Conservation (phyloP, 2,888 invertebrate species). For the Pristionchus entomophagus region DNA sequence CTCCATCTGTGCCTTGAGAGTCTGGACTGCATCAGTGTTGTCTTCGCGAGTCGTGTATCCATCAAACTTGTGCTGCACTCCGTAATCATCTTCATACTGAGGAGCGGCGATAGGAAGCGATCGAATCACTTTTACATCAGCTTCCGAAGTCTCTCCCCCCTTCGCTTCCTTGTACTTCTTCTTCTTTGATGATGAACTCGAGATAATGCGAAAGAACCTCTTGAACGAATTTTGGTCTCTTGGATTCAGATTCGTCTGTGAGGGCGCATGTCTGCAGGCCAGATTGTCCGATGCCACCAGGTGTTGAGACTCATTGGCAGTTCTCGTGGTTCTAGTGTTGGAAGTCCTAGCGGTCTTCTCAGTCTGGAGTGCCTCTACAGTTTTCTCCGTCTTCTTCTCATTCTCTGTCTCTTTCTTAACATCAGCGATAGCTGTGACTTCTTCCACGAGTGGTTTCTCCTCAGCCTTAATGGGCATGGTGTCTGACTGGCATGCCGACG, state of each 20-base stretch:
- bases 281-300: background rate
- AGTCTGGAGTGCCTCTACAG: background rate
- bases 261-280: constrained; percentile 3
- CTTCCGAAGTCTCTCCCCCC: background rate
- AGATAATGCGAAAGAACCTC: constrained; percentile 4
- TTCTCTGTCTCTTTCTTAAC: background rate
- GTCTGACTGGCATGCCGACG: too few species aligned
- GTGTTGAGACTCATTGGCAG: background rate
- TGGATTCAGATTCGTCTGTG: constrained; percentile 3
- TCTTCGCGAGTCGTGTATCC: constrained; percentile 5
- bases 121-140: background rate
- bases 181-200: constrained; percentile 11
- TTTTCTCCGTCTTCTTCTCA: background rate
- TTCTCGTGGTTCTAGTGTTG: background rate
- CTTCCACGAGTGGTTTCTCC: too few species aligned
- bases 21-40: constrained; percentile 36
- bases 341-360: background rate
- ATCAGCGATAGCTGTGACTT: background rate
- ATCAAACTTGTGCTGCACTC: constrained; percentile 26
- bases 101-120: constrained; percentile 1
- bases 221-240: constrained; percentile 25
- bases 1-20: constrained; percentile 11
- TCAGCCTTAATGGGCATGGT: too few species aligned
- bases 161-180: background rate
- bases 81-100: constrained; percentile 16